Evolutionary conservation across 2,888 invertebrate species (phyloP).

Genomic region (Trachelus iudaicus): DNA sequence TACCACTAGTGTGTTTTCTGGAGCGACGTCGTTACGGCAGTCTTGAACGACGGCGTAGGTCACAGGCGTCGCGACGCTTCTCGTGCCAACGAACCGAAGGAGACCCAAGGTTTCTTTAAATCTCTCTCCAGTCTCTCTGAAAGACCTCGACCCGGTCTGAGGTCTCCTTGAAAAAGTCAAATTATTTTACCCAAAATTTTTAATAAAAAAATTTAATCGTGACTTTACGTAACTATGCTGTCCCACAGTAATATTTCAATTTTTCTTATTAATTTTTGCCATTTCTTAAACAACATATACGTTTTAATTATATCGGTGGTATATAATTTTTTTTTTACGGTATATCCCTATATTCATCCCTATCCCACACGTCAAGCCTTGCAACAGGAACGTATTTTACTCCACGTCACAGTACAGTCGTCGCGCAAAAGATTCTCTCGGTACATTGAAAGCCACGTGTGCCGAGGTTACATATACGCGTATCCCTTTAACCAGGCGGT

Average conservation of each 20-base stretch:
- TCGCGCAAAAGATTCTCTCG: not conserved
- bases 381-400: not conserved
- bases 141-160: not conserved
- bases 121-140: not conserved
- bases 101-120: not conserved
- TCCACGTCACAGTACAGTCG: not conserved
- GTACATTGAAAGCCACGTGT: not conserved
- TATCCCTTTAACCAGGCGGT: not conserved
- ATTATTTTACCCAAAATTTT: no score
- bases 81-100: not conserved
- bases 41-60: not conserved
- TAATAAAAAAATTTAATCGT: not conserved
- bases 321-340: not conserved
- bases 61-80: not conserved
- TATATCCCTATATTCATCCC: not conserved
- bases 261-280: not conserved
- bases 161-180: not conserved
- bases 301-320: not conserved
- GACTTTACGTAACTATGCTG: not conserved
- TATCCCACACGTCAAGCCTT: not conserved
- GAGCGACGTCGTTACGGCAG: not conserved
- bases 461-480: not conserved
- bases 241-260: no score
- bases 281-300: not conserved
- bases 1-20: not conserved